Base-by-base conservation (phyloP, 37 sponge, comb jelly and placozoan species). In the Corticium candelabrum region DNA sequence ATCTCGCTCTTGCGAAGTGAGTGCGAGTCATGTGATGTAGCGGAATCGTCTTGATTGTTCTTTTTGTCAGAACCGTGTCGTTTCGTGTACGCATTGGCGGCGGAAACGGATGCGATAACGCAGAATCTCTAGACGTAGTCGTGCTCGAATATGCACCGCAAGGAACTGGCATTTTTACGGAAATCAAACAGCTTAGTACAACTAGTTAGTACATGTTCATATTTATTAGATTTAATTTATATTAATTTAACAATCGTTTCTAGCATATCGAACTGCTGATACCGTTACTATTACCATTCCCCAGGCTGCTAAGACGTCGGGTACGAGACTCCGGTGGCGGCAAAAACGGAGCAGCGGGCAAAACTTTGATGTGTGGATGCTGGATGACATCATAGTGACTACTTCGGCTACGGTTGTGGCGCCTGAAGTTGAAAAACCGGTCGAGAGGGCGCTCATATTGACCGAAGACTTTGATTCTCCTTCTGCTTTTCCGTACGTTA, bases 51-150 rank as follows among this genome's bases (percentile, higher is more conserved):
- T n/a, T n/a, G n/a, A n/a, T n/a, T n/a, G n/a, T 50, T 50, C 62
- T 50, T 50, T 27, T 50, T 50, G 11, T 21, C 21, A 50, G 62
- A 11, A 50, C 62, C 15, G 15, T 50, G 62, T 50, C 62, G 62
- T 50, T 50, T 50, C 21, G 21, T 50, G 21, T 50, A 11, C 11
- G 11, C 62, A 50, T 50, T 50, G 62, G 62, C 11, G 62, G 62
- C 62, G 21, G 62, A 11, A 50, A 50, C 62, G 62, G 62, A 50
- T 50, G 62, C 62, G 62, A 50, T 21, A 50, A 50, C 62, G 62
- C 21, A 50, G 62, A 50, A 21, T 50, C 62, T 11, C 15, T 11
- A 50, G 62, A 50, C 15, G 11, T 27, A 27, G 21, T 50, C 62
- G 11, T 27, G 11, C 15, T 50, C 62, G 62, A 50, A 50, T 50